Percentiles rank a stretch among this genome's conserved stretches.
Evolutionary conservation across 1,140 invertebrate genomes (phyloP).

Genomic region (Mesaphorura yosii): DNA sequence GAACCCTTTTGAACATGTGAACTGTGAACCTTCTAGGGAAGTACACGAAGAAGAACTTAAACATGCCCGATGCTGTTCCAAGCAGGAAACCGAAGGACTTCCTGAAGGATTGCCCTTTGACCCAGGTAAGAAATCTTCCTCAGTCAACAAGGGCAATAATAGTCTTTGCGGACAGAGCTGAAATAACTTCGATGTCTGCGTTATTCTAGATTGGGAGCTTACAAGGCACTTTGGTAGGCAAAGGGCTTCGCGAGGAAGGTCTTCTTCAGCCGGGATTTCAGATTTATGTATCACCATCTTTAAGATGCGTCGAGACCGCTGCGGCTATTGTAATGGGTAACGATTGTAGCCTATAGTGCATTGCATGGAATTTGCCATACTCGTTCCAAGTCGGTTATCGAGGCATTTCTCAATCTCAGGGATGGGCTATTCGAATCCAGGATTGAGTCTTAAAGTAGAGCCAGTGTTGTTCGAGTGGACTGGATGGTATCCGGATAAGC

Average conservation of each 20-base stretch:
- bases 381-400: too few relatives aligned
- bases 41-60: slow-evolving; percentile 72
- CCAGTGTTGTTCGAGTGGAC: slow-evolving; percentile 86
- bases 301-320: slow-evolving; percentile 83
- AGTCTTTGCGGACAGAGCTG: slow-evolving; percentile 34
- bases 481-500: slow-evolving; percentile 68
- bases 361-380: too few relatives aligned
- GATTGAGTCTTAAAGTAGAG: slow-evolving; percentile 55
- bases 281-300: slow-evolving; percentile 69
- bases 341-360: too few relatives aligned
- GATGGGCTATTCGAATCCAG: slow-evolving; percentile 36
- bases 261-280: slow-evolving; percentile 52
- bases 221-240: slow-evolving; percentile 59
- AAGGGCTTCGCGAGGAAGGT: slow-evolving; percentile 42
- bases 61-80: slow-evolving; percentile 68
- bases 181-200: slow-evolving; percentile 12
- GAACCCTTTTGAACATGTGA: background rate
- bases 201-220: slow-evolving; percentile 41
- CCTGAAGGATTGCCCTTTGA: slow-evolving; percentile 72
- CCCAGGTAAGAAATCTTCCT: slow-evolving; percentile 60
- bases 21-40: slow-evolving; percentile 33
- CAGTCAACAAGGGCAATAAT: slow-evolving; percentile 11
- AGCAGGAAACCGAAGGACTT: slow-evolving; percentile 49
- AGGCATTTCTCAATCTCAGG: slow-evolving; percentile 34
- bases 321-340: slow-evolving; percentile 52